Conservation (phyloP, 1,140 invertebrate species). For the Lordiphosa clarofinis region DNA sequence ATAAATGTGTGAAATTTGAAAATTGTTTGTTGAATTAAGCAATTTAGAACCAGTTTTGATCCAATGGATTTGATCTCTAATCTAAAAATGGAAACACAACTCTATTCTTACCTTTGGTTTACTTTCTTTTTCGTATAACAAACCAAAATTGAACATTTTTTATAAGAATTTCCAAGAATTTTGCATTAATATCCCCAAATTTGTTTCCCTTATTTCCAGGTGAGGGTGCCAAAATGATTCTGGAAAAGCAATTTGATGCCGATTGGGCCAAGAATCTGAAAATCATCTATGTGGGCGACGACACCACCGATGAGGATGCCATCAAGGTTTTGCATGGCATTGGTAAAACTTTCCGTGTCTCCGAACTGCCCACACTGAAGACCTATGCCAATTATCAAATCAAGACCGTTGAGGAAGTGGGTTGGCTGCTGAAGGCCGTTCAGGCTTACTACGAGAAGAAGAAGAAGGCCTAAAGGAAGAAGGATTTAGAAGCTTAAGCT, state of each 20-base stretch:
- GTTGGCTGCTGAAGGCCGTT: conserved; percentile 93
- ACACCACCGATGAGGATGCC: conserved; percentile 94
- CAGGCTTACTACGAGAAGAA: conserved; percentile 81
- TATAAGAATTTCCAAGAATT: neutral
- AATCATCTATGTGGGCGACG: conserved; percentile 94
- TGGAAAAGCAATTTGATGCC: conserved; percentile 92
- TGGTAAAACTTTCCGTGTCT: conserved; percentile 93
- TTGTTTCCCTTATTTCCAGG: conserved; percentile 76
- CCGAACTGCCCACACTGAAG: conserved; percentile 89
- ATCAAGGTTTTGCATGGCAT: conserved; percentile 93
- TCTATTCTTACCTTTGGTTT: no score
- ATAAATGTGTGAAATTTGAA: no score
- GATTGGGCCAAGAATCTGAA: conserved; percentile 94
- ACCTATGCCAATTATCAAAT: conserved; percentile 91
- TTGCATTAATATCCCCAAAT: neutral
- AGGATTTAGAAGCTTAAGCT: conserved; percentile 64
- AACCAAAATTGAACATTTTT: no score
- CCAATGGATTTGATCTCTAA: no score
- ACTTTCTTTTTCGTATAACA: no score
- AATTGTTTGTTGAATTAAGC: no score
- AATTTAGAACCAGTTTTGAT: no score
- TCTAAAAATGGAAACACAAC: no score
- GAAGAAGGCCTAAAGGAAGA: conserved; percentile 64
- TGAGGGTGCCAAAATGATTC: conserved; percentile 92
- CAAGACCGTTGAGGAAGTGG: conserved; percentile 91